These are phyloP conservation scores for Falco biarmicus DNA, from an alignment of 2,797 vertebrate genomes.

Conservation along the genomic window DNA sequence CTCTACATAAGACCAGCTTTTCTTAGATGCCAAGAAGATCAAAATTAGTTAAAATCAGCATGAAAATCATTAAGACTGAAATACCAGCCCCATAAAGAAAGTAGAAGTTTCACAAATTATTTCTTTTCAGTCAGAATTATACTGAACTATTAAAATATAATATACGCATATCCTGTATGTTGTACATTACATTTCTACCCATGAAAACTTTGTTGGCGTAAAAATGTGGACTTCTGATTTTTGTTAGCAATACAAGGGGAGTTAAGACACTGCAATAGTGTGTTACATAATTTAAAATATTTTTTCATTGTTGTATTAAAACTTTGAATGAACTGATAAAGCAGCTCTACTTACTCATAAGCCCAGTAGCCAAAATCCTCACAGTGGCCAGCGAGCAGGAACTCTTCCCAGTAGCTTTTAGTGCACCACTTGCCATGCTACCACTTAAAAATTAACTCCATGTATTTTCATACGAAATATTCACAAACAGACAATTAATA, in stretches of 20 bases:
- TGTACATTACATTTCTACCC: not conserved
- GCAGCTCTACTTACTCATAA: not conserved
- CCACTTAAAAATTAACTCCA: not conserved
- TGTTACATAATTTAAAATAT: not conserved
- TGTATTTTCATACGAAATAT: not conserved
- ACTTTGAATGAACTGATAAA: not conserved
- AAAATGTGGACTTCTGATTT: not conserved
- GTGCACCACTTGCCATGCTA: not conserved
- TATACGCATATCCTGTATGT: no score
- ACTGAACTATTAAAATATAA: not conserved
- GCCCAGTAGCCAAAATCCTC: not conserved
- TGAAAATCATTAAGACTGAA: not conserved
- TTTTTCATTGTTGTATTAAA: not conserved
- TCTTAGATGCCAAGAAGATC: not conserved
- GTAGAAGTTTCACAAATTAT: not conserved
- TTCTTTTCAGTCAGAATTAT: not conserved
- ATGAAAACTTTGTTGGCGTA: not conserved
- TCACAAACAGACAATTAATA: not conserved
- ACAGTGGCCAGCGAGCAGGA: fast-evolving
- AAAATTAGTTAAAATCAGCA: not conserved
- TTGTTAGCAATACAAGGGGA: not conserved
- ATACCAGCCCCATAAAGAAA: not conserved
- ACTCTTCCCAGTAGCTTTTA: no score
- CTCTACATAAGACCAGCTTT: not conserved
- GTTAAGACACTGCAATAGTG: not conserved